phyloP scores from a whole-genome alignment of 1,140 invertebrate species.

The Pogonognathellus flavescens region DNA sequence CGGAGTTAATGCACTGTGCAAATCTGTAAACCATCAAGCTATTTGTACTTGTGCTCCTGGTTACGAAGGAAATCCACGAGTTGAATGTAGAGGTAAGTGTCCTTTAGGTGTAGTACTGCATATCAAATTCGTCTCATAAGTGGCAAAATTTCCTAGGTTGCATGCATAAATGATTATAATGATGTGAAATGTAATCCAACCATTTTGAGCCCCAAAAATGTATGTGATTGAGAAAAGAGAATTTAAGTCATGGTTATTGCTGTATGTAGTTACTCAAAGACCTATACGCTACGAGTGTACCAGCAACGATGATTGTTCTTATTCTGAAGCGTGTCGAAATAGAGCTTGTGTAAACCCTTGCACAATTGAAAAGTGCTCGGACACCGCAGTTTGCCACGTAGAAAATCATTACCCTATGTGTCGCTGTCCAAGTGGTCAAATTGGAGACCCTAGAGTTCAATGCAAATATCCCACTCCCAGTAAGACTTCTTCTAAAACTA shows the following conservation, averaged over 20 bases:
- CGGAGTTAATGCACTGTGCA: constrained; percentile 82
- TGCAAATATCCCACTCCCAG: constrained; percentile 65
- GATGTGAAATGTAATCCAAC: too few species aligned
- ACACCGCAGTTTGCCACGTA: constrained; percentile 76
- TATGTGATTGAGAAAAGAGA: neutral
- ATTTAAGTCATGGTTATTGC: neutral
- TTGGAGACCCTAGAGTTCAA: constrained; percentile 80
- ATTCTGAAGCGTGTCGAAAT: constrained; percentile 81
- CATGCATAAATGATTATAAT: neutral
- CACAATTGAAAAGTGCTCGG: constrained; percentile 78
- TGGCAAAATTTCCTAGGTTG: neutral
- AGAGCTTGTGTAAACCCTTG: constrained; percentile 86
- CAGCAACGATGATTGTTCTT: constrained; percentile 80
- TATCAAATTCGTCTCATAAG: neutral
- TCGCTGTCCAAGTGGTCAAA: constrained; percentile 82
- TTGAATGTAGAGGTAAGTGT: constrained; percentile 77
- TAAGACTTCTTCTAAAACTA: constrained; percentile 54
- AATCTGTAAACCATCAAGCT: constrained; percentile 80
- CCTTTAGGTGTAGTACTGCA: neutral
- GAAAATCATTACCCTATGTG: constrained; percentile 82
- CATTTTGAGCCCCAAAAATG: neutral
- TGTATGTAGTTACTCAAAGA: constrained; percentile 65
- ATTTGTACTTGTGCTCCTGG: constrained; percentile 83
- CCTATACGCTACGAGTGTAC: constrained; percentile 78
- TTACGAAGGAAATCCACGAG: constrained; percentile 85